phyloP scores from a whole-genome alignment of 2,797 vertebrate species.

The Eospalax fontanierii region DNA sequence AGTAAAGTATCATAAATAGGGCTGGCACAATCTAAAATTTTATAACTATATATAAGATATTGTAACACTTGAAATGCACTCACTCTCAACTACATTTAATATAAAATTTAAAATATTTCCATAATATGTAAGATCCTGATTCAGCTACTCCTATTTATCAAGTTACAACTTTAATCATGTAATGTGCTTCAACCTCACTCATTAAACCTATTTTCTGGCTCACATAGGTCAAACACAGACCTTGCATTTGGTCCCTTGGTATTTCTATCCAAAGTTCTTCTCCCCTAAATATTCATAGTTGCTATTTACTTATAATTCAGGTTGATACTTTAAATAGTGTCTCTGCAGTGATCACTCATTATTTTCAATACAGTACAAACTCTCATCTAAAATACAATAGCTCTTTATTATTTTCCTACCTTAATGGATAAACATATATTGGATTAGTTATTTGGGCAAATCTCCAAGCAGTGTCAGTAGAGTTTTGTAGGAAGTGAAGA shows the following conservation, averaged over 20 bases:
- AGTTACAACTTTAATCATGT: not conserved
- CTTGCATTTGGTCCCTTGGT: not conserved
- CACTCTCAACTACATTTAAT: not conserved
- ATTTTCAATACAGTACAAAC: not conserved
- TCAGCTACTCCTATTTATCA: not conserved
- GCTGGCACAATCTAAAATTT: not conserved
- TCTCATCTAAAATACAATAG: not conserved
- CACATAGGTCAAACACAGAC: not conserved
- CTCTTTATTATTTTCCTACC: not conserved
- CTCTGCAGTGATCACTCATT: not conserved
- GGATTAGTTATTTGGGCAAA: not conserved
- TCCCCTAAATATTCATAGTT: not conserved
- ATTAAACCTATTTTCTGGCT: not conserved
- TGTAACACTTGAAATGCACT: not conserved
- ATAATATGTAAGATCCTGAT: not conserved
- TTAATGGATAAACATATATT: not conserved
- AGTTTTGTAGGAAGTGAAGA: not conserved
- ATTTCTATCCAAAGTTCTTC: not conserved
- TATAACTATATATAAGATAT: not conserved
- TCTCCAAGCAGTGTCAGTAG: not conserved
- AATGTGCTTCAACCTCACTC: not conserved
- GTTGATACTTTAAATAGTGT: constrained; percentile 16
- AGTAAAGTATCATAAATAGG: not conserved
- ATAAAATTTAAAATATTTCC: not conserved
- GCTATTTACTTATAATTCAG: not conserved